Evolutionary conservation across 37 sponge, comb jelly and placozoan species (phyloP).

Genomic region (Beroe forskalii): DNA sequence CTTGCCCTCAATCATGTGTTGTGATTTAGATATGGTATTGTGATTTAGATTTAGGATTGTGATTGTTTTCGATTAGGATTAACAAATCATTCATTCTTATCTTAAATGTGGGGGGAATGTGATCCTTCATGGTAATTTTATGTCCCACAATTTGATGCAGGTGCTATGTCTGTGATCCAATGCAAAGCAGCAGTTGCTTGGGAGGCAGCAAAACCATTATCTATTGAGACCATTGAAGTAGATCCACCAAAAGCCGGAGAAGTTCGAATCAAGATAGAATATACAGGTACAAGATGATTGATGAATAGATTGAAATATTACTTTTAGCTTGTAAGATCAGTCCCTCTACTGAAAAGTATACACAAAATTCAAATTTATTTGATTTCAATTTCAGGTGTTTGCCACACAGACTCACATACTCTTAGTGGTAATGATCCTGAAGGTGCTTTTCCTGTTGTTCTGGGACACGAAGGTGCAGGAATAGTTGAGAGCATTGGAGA

Average conservation of each 20-base stretch:
- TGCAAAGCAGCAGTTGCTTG: conserved; percentile 92
- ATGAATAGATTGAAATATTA: too few relatives aligned
- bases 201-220: conserved; percentile 80
- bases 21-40: too few relatives aligned
- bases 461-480: conserved; percentile 96
- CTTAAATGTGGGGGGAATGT: too few relatives aligned
- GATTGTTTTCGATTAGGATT: too few relatives aligned
- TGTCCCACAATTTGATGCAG: neutral
- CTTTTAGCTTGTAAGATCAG: too few relatives aligned
- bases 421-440: conserved; percentile 84
- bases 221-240: conserved; percentile 85
- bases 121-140: too few relatives aligned
- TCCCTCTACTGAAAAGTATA: too few relatives aligned
- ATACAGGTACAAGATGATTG: conserved; percentile 27
- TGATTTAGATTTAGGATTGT: too few relatives aligned
- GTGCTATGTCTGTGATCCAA: conserved; percentile 34
- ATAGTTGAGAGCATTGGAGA: conserved; percentile 90
- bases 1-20: too few relatives aligned
- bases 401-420: conserved; percentile 92
- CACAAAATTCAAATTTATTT: neutral
- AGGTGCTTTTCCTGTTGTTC: conserved; percentile 82
- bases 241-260: conserved; percentile 90
- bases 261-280: conserved; percentile 81
- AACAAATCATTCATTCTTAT: too few relatives aligned
- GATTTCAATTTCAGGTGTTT: conserved; percentile 72